Evolutionary conservation across 2,113 vertebrate genomes (phyloP).

Genomic region (Ailuropoda melanoleuca): DNA sequence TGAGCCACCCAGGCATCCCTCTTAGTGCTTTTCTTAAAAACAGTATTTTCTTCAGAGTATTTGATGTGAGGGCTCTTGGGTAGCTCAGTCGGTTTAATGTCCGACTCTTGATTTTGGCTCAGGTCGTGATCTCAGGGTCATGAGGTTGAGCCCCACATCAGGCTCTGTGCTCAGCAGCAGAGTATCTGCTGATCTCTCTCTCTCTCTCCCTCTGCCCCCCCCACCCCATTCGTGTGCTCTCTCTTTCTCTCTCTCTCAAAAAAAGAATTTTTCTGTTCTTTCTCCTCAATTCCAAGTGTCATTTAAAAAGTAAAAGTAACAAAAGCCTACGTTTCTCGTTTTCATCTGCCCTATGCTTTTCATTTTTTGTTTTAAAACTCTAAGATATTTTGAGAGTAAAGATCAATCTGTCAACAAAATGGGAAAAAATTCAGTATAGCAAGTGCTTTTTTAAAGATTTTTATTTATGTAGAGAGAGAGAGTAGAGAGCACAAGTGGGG

Average conservation of each 20-base stretch:
- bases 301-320: conserved; percentile 23
- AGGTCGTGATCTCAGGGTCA: not conserved
- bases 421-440: not conserved
- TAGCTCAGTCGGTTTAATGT: not conserved
- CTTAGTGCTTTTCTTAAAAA: not conserved
- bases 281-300: not conserved
- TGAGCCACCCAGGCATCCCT: too few relatives aligned
- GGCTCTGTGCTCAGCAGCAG: not conserved
- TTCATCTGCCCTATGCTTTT: not conserved
- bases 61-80: not conserved
- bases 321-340: not conserved
- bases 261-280: not conserved
- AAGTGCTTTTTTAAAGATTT: not conserved
- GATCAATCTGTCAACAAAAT: not conserved
- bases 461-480: not conserved
- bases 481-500: not conserved
- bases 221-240: not conserved
- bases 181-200: not conserved
- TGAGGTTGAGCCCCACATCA: not conserved
- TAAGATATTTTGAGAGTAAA: not conserved
- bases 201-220: not conserved
- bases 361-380: not conserved
- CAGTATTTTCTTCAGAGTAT: not conserved
- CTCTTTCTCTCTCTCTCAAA: not conserved
- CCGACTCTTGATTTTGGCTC: not conserved